A percentile compares a stretch with the other conserved stretches of the same genome.
These are phyloP conservation scores for Neocrepidodera transversa DNA, from an alignment of 2,888 invertebrate genomes.

Conservation along the genomic window DNA sequence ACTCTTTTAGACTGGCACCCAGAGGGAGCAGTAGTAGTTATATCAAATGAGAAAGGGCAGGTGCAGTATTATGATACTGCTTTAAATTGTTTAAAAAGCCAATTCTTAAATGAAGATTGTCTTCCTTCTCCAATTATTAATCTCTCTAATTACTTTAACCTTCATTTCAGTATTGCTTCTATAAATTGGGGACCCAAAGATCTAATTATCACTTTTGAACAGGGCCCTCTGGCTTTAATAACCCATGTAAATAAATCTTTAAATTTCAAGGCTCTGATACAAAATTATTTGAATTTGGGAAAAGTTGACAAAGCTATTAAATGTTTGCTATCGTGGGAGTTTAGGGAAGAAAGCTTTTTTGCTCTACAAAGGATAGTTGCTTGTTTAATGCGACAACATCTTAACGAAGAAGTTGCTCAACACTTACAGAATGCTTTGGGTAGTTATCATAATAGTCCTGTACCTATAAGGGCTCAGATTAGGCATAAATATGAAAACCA, in stretches of 20 bases:
- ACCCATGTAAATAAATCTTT: constrained; percentile 53
- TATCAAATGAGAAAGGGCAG: constrained; percentile 75
- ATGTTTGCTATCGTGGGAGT: constrained; percentile 71
- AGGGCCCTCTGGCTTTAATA: constrained; percentile 65
- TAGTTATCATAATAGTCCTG: constrained; percentile 76
- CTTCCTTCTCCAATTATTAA: constrained; percentile 70
- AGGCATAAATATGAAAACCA: constrained; percentile 76
- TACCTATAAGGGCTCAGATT: constrained; percentile 71
- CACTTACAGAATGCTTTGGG: constrained; percentile 80
- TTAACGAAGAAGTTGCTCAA: constrained; percentile 69
- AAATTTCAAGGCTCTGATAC: constrained; percentile 49
- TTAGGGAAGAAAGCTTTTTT: constrained; percentile 77
- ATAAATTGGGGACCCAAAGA: constrained; percentile 55
- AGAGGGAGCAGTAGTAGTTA: constrained; percentile 71
- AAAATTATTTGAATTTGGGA: constrained; percentile 68
- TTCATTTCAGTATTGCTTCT: constrained; percentile 53
- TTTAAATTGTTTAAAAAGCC: constrained; percentile 70
- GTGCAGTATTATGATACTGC: constrained; percentile 79
- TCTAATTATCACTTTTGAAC: constrained; percentile 67
- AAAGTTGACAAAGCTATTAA: constrained; percentile 75
- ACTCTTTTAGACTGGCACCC: constrained; percentile 76
- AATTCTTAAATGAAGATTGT: constrained; percentile 71
- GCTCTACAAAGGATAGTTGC: constrained; percentile 77
- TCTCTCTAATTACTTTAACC: constrained; percentile 66
- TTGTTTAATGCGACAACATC: constrained; percentile 66